phyloP scores from a whole-genome alignment of 2,888 invertebrate species.

The Erpobdella octoculata region DNA sequence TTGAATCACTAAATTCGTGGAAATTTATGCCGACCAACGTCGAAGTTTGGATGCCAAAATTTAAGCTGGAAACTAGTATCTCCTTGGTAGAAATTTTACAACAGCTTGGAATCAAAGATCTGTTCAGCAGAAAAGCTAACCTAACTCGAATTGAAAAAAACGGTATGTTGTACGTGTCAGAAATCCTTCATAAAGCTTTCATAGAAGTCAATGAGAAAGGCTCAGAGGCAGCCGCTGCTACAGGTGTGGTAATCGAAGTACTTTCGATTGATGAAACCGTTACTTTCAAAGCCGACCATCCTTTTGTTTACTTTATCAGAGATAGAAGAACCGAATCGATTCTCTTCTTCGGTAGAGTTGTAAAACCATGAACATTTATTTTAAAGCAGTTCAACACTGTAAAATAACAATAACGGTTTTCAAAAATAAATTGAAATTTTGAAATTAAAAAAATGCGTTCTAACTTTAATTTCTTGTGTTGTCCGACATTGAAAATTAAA shows the following conservation, averaged over 20 bases:
- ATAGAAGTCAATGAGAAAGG: conserved; percentile 43
- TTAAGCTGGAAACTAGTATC: conserved; percentile 36
- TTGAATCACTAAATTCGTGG: conserved; percentile 16
- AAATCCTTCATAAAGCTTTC: conserved; percentile 48
- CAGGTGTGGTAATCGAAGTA: conserved; percentile 32
- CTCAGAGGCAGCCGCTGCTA: conserved; percentile 42
- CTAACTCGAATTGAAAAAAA: conserved; percentile 43
- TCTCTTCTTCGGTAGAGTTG: conserved; percentile 36
- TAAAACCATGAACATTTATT: conserved; percentile 29
- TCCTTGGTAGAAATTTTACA: conserved; percentile 30
- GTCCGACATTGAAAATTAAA: too few relatives aligned
- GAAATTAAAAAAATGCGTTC: too few relatives aligned
- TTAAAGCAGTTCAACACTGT: too few relatives aligned
- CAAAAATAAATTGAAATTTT: too few relatives aligned
- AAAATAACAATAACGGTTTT: too few relatives aligned
- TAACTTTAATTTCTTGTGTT: too few relatives aligned
- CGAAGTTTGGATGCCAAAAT: conserved; percentile 36
- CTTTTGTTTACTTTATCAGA: conserved; percentile 37
- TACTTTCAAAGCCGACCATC: conserved; percentile 34
- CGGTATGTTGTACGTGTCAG: conserved; percentile 41
- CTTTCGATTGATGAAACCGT: neutral
- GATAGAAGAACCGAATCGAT: conserved; percentile 31
- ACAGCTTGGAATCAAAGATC: conserved; percentile 34
- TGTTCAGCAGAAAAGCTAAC: conserved; percentile 42
- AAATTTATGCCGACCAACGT: conserved; percentile 18